A percentile compares a stretch with the other conserved stretches of the same genome.
These are phyloP conservation scores for Diabrotica undecimpunctata DNA, from an alignment of 1,140 invertebrate species.

Conservation along the genomic window DNA sequence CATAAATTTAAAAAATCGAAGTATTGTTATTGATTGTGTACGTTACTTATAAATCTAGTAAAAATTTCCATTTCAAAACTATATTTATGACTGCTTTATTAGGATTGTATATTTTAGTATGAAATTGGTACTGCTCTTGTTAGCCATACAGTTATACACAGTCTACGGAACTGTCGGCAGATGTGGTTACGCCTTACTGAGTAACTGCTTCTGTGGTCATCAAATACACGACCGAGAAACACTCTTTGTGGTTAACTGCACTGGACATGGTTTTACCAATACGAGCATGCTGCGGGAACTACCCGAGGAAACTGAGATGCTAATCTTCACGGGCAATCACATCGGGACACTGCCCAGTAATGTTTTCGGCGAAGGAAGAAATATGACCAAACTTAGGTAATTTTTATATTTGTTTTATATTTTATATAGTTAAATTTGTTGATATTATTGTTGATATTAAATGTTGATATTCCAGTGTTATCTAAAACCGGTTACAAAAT, in stretches of 20 bases:
- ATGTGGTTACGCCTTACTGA: constrained; percentile 15
- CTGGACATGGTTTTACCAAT: constrained; percentile 58
- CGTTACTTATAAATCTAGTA: too few relatives aligned
- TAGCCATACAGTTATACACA: background rate
- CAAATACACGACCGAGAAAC: constrained; percentile 51
- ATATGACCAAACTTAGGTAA: constrained; percentile 54
- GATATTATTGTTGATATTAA: too few relatives aligned
- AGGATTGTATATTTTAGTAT: background rate
- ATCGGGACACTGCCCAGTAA: constrained; percentile 65
- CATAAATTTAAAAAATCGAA: too few relatives aligned
- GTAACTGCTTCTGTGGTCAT: constrained; percentile 53
- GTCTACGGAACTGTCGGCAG: constrained; percentile 4
- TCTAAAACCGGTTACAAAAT: too few relatives aligned
- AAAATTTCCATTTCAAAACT: too few relatives aligned
- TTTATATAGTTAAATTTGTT: too few relatives aligned
- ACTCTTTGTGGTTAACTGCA: constrained; percentile 71
- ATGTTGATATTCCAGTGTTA: too few relatives aligned
- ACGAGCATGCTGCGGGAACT: constrained; percentile 59
- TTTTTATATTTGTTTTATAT: background rate
- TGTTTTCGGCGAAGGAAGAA: constrained; percentile 61
- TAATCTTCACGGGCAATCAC: constrained; percentile 74
- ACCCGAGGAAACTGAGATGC: constrained; percentile 63
- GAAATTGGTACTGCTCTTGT: background rate
- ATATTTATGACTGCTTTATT: too few relatives aligned
- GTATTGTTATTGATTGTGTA: too few relatives aligned